Evolutionary conservation across 2,113 vertebrate genomes (phyloP).

Genomic region (Erythrolamprus reginae): DNA sequence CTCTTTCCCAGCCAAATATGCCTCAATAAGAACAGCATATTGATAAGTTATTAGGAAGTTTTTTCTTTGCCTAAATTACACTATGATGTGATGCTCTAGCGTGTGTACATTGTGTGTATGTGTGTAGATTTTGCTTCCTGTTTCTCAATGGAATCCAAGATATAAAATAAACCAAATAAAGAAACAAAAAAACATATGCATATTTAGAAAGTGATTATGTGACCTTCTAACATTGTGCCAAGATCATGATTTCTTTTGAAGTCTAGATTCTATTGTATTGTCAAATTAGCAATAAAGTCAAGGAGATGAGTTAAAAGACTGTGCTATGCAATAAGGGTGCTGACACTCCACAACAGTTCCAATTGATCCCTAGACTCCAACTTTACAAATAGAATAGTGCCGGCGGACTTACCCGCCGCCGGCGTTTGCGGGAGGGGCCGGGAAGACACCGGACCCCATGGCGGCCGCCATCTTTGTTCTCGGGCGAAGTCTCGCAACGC

Average conservation of each 20-base stretch:
- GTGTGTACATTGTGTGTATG: not conserved
- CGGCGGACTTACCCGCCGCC: too few relatives aligned
- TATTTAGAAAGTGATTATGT: not conserved
- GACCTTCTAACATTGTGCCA: not conserved
- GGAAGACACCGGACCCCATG: too few relatives aligned
- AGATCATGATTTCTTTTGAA: not conserved
- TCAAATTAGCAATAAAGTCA: not conserved
- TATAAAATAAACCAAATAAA: not conserved
- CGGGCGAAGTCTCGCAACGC: too few relatives aligned
- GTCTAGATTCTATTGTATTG: not conserved
- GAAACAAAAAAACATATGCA: not conserved
- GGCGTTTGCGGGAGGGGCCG: too few relatives aligned
- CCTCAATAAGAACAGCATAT: not conserved
- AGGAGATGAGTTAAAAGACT: not conserved
- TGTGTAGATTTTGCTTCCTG: not conserved
- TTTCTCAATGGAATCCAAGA: not conserved
- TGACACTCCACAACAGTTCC: not conserved
- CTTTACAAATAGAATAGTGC: not conserved
- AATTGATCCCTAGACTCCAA: not conserved
- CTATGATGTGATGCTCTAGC: not conserved
- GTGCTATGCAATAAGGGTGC: not conserved
- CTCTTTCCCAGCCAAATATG: not conserved
- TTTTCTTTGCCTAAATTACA: not conserved
- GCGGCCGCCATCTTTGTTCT: too few relatives aligned
- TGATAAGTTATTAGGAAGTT: not conserved